Evolutionary conservation across 2,797 vertebrate species (phyloP), one percentile per base, ranked within the genome.

Genomic region (Toxotes lorentzi): DNA sequence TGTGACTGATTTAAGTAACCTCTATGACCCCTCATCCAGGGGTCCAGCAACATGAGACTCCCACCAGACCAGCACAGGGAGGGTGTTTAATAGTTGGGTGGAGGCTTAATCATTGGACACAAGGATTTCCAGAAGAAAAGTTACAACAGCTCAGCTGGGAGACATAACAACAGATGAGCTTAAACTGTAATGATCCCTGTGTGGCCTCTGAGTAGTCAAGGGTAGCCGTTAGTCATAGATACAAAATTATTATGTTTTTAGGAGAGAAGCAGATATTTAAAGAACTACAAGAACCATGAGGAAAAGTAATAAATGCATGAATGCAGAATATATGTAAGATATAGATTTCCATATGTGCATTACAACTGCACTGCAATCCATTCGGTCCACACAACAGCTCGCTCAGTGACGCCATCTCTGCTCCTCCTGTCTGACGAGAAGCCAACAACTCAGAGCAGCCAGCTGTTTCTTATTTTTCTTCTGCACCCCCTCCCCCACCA

Each of bases 381-480:
- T 78, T 45, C 70, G 57, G 66, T 57, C 23, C 16, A 23, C 30
- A 71, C 60, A 72, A 57, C 67, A 51, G 27, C 73, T 68, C 4
- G 7, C 38, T 75, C 61, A 67, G 74, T 86, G 76, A 84, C 78
- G 54, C 62, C 70, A 76, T 35, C 70, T 47, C 69, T 66, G 62
- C 62, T 56, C 62, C 67, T 70, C 38, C 23, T 2, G 5, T 70
- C 71, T 85, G 58, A 78, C 76, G 69, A 40, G 64, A 57, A 34
- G 65, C 77, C 86, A 83, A 62, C 4, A 1, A 57, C 67, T 81
- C 56, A 75, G 56, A 67, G 58, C 38, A 51, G 56, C 75, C 89
- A 92, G 89, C 88, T 91, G 90, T 86, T 90, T 89, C 84, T 85
- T 66, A 83, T 91, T 90, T 87, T 61, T 83, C 78, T 65, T 56